Evolutionary conservation across 2,888 invertebrate species (phyloP).

Genomic region (Chymomyza amoena): DNA sequence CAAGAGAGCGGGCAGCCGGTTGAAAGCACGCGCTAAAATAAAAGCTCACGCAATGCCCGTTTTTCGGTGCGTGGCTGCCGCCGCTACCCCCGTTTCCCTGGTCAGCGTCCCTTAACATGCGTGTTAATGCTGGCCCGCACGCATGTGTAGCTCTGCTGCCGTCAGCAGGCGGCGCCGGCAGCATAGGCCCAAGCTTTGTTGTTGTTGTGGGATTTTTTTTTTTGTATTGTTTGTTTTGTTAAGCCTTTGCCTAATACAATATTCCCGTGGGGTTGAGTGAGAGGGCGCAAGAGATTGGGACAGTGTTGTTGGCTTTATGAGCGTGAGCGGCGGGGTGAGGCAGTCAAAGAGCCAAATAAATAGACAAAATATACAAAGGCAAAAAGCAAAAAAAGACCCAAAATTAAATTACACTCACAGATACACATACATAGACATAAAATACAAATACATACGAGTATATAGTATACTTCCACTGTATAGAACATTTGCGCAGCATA

Average conservation of each 20-base stretch:
- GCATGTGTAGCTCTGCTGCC: conserved; percentile 26
- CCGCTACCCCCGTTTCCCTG: not conserved
- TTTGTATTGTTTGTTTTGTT: conserved; percentile 10
- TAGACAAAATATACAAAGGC: conserved; percentile 33
- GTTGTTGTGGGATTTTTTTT: not conserved
- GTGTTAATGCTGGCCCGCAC: conserved; percentile 40
- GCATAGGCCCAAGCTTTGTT: conserved; percentile 29
- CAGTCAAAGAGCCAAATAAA: conserved; percentile 18
- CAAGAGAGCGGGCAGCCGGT: conserved; percentile 14
- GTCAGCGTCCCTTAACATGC: conserved; percentile 34
- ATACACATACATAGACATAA: not conserved
- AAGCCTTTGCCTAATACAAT: conserved; percentile 36
- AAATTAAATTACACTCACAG: conserved; percentile 23
- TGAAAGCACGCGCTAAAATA: conserved; percentile 66
- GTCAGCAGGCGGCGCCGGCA: conserved; percentile 38
- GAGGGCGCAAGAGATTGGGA: not conserved
- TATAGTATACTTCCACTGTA: not conserved
- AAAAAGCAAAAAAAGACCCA: conserved; percentile 21
- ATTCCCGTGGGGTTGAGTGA: conserved; percentile 29
- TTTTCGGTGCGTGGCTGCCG: conserved; percentile 53
- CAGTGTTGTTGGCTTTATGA: no score
- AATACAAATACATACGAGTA: conserved; percentile 9
- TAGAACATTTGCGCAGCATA: conserved; percentile 42
- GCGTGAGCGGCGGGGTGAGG: not conserved
- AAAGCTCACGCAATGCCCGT: conserved; percentile 54